Evolutionary conservation across 2,113 vertebrate genomes (phyloP).

Genomic region (Chunga burmeisteri): DNA sequence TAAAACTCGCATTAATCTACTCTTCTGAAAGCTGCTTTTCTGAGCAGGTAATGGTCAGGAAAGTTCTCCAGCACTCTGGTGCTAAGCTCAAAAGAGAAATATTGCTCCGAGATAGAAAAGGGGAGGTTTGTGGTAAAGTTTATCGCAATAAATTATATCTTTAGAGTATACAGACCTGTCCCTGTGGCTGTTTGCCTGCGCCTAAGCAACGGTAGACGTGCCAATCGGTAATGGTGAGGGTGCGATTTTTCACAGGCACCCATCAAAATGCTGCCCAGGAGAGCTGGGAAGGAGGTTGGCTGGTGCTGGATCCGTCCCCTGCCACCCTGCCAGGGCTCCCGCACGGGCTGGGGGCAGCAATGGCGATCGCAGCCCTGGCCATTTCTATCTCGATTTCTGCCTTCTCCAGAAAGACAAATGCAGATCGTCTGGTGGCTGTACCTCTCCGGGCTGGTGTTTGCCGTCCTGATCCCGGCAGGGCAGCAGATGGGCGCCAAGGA

Average conservation of each 20-base stretch:
- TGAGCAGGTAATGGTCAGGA: not conserved
- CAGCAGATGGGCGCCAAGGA: conserved; percentile 44
- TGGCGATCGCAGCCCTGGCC: accelerated
- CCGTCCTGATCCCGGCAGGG: conserved; percentile 41
- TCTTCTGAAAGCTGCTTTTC: not conserved
- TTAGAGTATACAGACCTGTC: accelerated
- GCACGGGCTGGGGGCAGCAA: accelerated
- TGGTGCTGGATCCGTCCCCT: accelerated
- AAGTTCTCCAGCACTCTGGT: not conserved
- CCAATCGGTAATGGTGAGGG: accelerated
- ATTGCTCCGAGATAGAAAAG: not conserved
- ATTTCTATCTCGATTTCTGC: accelerated
- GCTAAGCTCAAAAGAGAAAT: not conserved
- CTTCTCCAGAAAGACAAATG: conserved; percentile 15
- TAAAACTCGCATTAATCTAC: not conserved
- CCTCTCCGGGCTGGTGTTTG: conserved; percentile 53
- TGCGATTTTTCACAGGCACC: accelerated
- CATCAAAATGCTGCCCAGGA: not conserved
- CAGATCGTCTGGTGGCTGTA: not conserved
- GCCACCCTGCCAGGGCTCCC: not conserved
- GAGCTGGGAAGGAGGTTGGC: accelerated
- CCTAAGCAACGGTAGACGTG: accelerated
- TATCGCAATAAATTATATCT: accelerated
- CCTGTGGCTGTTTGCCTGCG: accelerated
- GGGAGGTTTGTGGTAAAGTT: not conserved